Conservation (phyloP, 1,140 invertebrate species). For the Listronotus bonariensis region DNA sequence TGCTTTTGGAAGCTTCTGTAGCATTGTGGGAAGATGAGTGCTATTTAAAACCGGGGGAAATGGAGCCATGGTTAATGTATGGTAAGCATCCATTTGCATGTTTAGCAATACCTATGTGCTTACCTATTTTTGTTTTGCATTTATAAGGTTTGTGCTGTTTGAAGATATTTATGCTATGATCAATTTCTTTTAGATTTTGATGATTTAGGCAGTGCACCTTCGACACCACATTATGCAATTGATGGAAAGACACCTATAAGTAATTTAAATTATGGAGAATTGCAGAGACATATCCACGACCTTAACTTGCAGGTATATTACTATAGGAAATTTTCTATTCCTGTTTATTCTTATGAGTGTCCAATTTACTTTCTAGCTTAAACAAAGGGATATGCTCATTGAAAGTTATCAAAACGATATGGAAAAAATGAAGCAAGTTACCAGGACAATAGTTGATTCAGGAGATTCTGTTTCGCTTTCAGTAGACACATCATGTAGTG, state of each 20-base stretch:
- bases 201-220: conserved; percentile 54
- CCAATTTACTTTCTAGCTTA: conserved; percentile 58
- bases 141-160: not conserved
- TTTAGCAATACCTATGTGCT: too few species aligned
- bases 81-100: conserved; percentile 59
- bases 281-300: conserved; percentile 52
- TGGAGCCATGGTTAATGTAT: conserved; percentile 85
- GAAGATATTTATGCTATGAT: not conserved
- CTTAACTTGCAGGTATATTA: conserved; percentile 48
- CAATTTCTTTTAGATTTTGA: conserved; percentile 52
- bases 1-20: conserved; percentile 60
- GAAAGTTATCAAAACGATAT: conserved; percentile 67
- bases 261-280: conserved; percentile 51
- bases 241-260: conserved; percentile 54
- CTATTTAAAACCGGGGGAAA: conserved; percentile 78
- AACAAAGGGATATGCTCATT: conserved; percentile 61
- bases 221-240: conserved; percentile 55
- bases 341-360: not conserved
- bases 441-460: conserved; percentile 57
- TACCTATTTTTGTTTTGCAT: not conserved
- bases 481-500: conserved; percentile 58
- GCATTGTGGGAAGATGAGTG: conserved; percentile 75
- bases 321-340: not conserved
- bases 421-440: conserved; percentile 65
- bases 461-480: conserved; percentile 52